Conservation (phyloP, 1,140 invertebrate species). For the Listronotus bonariensis region DNA sequence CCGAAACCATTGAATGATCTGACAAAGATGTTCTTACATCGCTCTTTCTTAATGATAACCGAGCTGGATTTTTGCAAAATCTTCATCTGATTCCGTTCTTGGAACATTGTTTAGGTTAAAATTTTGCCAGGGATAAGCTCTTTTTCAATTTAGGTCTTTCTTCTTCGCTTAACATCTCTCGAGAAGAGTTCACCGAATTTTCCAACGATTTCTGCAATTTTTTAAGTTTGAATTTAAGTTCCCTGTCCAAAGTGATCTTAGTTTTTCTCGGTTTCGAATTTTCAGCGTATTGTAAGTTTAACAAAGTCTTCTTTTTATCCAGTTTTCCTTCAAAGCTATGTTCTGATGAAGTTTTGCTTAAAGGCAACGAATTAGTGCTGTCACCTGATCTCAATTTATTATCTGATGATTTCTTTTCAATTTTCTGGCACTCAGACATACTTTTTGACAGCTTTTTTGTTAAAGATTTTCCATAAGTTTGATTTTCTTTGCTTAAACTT, state of each 20-base stretch:
- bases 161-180: slow-evolving; percentile 1
- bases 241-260: background rate
- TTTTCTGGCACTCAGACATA: background rate
- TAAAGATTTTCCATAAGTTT: background rate
- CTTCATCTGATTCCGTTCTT: background rate
- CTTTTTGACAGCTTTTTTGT: background rate
- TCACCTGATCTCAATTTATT: background rate
- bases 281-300: background rate
- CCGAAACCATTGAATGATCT: slow-evolving; percentile 1
- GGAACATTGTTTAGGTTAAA: slow-evolving; percentile 15
- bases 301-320: slow-evolving; percentile 2
- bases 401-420: slow-evolving; percentile 1
- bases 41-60: background rate
- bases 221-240: slow-evolving; percentile 3
- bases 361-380: slow-evolving; percentile 8
- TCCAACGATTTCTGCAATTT: slow-evolving; percentile 2
- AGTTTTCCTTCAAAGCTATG: slow-evolving; percentile 7
- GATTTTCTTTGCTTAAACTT: slow-evolving; percentile 1
- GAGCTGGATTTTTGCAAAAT: background rate
- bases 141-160: slow-evolving; percentile 10
- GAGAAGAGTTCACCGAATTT: background rate
- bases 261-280: background rate
- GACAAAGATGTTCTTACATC: background rate
- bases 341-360: slow-evolving; percentile 24
- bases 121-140: slow-evolving; percentile 23